Conservation (phyloP, 2,113 vertebrate species). For the Delphinapterus leucas region DNA sequence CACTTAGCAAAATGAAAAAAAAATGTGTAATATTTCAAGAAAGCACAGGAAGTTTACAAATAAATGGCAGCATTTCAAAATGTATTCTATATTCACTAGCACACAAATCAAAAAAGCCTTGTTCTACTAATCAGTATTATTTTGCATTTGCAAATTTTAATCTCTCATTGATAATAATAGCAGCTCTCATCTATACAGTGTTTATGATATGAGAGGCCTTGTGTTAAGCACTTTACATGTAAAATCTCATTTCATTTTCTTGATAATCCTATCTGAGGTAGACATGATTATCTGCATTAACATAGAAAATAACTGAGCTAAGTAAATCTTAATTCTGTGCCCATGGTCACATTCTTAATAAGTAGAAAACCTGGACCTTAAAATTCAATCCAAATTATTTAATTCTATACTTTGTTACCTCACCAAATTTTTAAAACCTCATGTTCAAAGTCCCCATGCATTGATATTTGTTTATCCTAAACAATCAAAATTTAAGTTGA, state of each 20-base stretch:
- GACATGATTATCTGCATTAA: neutral
- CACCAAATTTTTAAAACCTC: neutral
- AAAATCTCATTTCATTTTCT: neutral
- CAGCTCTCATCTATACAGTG: neutral
- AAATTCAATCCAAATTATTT: neutral
- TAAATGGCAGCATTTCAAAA: neutral
- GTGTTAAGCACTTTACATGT: neutral
- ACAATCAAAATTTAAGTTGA: neutral
- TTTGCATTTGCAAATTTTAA: neutral
- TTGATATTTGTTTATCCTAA: neutral
- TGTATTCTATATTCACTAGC: neutral
- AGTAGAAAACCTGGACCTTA: neutral
- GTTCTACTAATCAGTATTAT: neutral
- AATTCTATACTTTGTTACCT: neutral
- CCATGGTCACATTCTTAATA: neutral
- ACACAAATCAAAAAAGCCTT: neutral
- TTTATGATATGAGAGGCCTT: neutral
- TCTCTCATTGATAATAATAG: neutral
- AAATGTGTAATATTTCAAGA: neutral
- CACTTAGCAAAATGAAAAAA: neutral
- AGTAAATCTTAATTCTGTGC: neutral
- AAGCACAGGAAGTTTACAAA: neutral
- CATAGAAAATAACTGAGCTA: neutral
- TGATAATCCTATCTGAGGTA: neutral
- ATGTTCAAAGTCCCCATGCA: neutral